Conservation (phyloP, 2,113 vertebrate genomes). For the Salvelinus sp. region DNA sequence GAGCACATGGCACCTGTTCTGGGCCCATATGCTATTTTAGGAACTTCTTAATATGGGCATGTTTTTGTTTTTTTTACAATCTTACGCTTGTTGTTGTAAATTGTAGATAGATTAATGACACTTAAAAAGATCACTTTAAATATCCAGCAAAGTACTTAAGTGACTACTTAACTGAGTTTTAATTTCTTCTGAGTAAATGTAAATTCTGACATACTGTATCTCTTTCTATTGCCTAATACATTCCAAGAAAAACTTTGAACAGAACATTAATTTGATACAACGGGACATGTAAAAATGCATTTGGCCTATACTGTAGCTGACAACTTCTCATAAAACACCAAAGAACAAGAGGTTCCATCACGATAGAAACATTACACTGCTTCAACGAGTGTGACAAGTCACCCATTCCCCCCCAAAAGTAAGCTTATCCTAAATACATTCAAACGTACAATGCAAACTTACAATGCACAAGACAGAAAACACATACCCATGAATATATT, state of each 20-base stretch:
- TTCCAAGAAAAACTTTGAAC: not conserved
- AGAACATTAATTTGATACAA: not conserved
- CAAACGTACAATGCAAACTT: not conserved
- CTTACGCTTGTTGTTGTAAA: slow-evolving; percentile 49
- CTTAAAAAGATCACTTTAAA: not conserved
- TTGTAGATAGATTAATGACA: slow-evolving; percentile 16
- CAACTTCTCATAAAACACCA: not conserved
- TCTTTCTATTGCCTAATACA: not conserved
- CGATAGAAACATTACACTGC: not conserved
- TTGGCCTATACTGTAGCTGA: not conserved
- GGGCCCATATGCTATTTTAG: slow-evolving; percentile 87
- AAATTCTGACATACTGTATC: not conserved
- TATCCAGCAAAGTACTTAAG: not conserved
- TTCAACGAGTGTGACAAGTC: not conserved
- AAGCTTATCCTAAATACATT: not conserved
- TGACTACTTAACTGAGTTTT: not conserved
- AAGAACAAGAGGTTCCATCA: not conserved
- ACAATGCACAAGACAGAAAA: not conserved
- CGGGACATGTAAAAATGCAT: not conserved
- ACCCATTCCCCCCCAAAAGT: not conserved
- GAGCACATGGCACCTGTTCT: slow-evolving; percentile 88
- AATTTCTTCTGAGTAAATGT: too few species aligned
- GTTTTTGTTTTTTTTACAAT: slow-evolving; percentile 76
- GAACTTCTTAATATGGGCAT: slow-evolving; percentile 82
- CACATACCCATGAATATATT: not conserved